Base-by-base conservation (phyloP, 1,140 invertebrate genomes). In the Mizuhopecten yessoensis region DNA sequence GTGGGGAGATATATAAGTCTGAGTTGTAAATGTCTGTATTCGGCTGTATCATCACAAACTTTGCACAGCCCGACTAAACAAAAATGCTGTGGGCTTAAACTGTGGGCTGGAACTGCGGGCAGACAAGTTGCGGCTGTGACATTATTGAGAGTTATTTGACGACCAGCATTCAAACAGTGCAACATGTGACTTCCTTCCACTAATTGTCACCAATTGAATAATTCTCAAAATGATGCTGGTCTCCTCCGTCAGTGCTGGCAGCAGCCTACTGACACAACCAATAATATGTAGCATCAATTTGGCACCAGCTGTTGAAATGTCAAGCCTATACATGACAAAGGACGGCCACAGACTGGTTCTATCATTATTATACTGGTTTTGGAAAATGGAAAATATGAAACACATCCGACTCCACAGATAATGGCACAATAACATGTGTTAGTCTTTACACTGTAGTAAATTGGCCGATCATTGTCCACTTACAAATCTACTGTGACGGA, bases 291-390 rank as follows among this genome's bases (percentile, higher is more conserved):
- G 1, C 23, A 75, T 75, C 57, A 75, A 75, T 75, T 75, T 75
- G 57, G 57, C 57, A 75, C 57, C 57, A 75, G 57, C 57, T 75
- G 57, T 75, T 75, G 57, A 75, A 75, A 75, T 75, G 57, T 75
- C 57, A 75, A n/a, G n/a, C 57, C 57, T 39, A n/a, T n/a, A n/a
- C n/a, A n/a, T 39, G 36, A 39, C 36, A 39, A 39, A 39, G 36
- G 36, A 39, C 57, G 9, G 57, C 9, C 57, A 75, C 9, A 75
- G 57, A 5, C 57, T 29, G 20, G 23, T 1, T 29, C 42, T 17
- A 45, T 17, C 11, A 75, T 75, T 75, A 75, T 75, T 5, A n/a
- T 75, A 1, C 23, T 29, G 57, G 23, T 29, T 75, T 75, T 75
- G 23, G 57, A 75, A 75, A 75, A 75, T 75, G 57, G 57, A 75